phyloP scores from a whole-genome alignment of 2,113 vertebrate genomes.

The Accipiter virgatus region DNA sequence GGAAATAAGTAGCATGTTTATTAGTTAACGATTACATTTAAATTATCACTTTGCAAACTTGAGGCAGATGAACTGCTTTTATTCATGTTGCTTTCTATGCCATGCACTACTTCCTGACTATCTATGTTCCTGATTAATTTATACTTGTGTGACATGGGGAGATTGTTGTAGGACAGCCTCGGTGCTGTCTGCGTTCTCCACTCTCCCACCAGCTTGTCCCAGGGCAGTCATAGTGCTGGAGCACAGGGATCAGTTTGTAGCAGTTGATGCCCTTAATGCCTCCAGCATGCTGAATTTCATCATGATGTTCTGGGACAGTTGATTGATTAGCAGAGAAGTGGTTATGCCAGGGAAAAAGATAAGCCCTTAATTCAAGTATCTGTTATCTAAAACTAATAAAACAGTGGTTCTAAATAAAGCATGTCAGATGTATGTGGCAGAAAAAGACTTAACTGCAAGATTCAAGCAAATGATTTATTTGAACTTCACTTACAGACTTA shows the following conservation, averaged over 20 bases:
- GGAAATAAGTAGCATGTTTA: background rate
- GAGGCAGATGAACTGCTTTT: background rate
- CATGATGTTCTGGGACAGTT: background rate
- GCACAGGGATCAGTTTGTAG: background rate
- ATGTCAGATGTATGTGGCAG: background rate
- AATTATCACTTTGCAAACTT: background rate
- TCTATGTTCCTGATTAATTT: background rate
- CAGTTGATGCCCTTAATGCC: background rate
- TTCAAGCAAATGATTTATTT: too few relatives aligned
- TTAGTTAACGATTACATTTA: background rate
- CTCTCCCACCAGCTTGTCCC: background rate
- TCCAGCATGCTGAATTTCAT: background rate
- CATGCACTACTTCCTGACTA: background rate
- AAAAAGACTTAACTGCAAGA: too few relatives aligned
- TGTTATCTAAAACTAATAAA: background rate
- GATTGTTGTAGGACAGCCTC: background rate
- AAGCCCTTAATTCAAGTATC: background rate
- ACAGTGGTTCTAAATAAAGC: background rate
- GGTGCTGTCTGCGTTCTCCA: background rate
- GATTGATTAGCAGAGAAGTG: background rate
- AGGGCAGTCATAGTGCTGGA: background rate
- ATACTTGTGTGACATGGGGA: background rate
- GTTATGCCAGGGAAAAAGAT: background rate
- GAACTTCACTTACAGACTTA: too few relatives aligned
- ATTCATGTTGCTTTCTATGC: background rate